Evolutionary conservation across 2,888 invertebrate species (phyloP).

Genomic region (Papilio gigon): DNA sequence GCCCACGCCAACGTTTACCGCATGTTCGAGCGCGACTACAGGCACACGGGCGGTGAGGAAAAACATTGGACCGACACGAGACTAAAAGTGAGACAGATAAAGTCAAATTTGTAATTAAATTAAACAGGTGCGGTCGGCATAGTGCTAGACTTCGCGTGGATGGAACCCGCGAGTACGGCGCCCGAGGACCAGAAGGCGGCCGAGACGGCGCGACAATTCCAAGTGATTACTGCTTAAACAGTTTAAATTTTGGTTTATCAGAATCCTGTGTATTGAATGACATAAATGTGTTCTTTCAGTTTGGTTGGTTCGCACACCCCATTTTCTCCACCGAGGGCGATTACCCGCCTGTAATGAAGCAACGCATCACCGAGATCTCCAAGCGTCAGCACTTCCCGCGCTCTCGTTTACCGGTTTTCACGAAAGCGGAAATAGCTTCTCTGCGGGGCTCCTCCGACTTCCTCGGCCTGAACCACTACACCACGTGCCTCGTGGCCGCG

Average conservation of each 20-base stretch:
- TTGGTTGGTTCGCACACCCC: conserved; percentile 86
- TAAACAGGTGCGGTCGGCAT: conserved; percentile 67
- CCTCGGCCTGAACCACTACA: conserved; percentile 89
- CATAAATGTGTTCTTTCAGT: conserved; percentile 56
- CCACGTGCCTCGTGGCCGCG: conserved; percentile 76
- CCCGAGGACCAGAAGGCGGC: conserved; percentile 71
- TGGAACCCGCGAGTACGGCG: conserved; percentile 69
- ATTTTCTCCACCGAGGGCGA: conserved; percentile 84
- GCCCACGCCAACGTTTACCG: conserved; percentile 85
- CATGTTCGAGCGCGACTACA: conserved; percentile 78
- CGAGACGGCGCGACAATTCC: conserved; percentile 72
- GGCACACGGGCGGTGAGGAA: conserved; percentile 9
- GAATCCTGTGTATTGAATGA: neutral
- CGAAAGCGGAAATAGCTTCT: conserved; percentile 80
- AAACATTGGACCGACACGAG: neutral
- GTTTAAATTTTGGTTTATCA: neutral
- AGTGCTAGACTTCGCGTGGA: conserved; percentile 71
- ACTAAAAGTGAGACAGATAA: conserved; percentile 38
- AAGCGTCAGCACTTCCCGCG: conserved; percentile 80
- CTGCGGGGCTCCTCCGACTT: conserved; percentile 86
- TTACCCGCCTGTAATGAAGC: conserved; percentile 85
- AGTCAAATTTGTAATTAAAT: conserved; percentile 40
- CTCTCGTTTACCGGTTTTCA: conserved; percentile 85
- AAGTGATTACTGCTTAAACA: conserved; percentile 54
- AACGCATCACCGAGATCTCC: conserved; percentile 81